Evolutionary conservation across 2,888 invertebrate genomes (phyloP).

Genomic region (Xylota sylvarum): DNA sequence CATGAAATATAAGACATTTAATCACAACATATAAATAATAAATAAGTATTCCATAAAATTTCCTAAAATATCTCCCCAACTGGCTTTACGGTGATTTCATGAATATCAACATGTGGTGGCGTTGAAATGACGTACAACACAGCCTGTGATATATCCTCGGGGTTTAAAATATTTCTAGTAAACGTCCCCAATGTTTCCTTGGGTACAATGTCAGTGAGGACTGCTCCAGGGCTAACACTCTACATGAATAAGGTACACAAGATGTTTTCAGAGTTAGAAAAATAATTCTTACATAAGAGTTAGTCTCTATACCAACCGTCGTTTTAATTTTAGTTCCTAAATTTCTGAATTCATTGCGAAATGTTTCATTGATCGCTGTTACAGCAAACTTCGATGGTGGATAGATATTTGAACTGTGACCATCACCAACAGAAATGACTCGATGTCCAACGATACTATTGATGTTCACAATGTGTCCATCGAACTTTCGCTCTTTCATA

Average conservation of each 20-base stretch:
- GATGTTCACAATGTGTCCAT: slow-evolving; percentile 81
- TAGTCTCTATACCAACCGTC: slow-evolving; percentile 80
- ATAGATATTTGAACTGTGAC: slow-evolving; percentile 82
- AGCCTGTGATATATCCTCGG: slow-evolving; percentile 55
- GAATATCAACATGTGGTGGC: slow-evolving; percentile 60
- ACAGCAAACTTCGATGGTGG: slow-evolving; percentile 82
- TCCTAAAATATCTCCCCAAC: slow-evolving; percentile 15
- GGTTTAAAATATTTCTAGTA: slow-evolving; percentile 58
- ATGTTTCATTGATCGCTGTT: slow-evolving; percentile 82
- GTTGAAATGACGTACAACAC: slow-evolving; percentile 58
- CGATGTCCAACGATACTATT: slow-evolving; percentile 82
- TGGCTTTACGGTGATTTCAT: slow-evolving; percentile 48
- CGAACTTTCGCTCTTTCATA: slow-evolving; percentile 84
- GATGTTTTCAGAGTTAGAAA: not conserved
- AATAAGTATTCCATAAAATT: too few relatives aligned
- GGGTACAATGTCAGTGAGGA: slow-evolving; percentile 29
- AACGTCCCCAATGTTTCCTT: slow-evolving; percentile 78
- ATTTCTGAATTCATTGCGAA: slow-evolving; percentile 82
- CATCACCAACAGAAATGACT: slow-evolving; percentile 57
- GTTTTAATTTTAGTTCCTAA: slow-evolving; percentile 82
- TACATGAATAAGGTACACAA: slow-evolving; percentile 11
- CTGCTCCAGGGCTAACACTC: slow-evolving; percentile 60
- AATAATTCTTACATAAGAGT: not conserved
- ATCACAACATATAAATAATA: too few relatives aligned
- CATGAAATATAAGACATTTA: slow-evolving; percentile 4